Evolutionary conservation across 2,797 vertebrate species (phyloP), one percentile per base, ranked within the genome.

Genomic region (Mus caroli): DNA sequence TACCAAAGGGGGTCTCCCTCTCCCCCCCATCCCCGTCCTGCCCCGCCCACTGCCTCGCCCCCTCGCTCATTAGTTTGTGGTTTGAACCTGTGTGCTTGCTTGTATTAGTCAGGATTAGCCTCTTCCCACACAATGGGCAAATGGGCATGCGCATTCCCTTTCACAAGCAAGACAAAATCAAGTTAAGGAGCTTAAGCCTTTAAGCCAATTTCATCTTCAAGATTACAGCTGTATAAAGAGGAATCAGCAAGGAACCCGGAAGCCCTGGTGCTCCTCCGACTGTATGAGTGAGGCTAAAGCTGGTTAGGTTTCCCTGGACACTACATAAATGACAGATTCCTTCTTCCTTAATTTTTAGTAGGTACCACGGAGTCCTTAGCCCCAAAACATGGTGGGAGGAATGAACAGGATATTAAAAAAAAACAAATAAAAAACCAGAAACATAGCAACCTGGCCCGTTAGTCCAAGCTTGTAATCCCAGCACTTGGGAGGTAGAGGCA

Each of bases 131-230:
- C 79, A 79, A 82, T 73, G 10, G 52, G 91, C 20, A 62, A 79
- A 82, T 73, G 10, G 52, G 91, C 20, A 62, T 37, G 40, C n/a
- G 37, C 85, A 60, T 34, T 96, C 78, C 84, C 89, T 90, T 28
- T 73, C 77, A 46, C 56, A 86, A 71, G 9, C 2, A 88, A 93
- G 17, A 95, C 76, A 97, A 97, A 93, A 92, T 73, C 84, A 64
- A 86, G 37, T 64, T 92, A 87, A 20, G 0, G 0, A 20, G 3
- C 80, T 75, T 94, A 89, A 94, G 96, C 71, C 1, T 71, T 94
- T 91, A 97, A 98, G 96, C 94, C 97, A 96, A 94, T 96, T 97
- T 97, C 90, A 84, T 96, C 73, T 93, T 62, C 50, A n/a, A 93
- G 93, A 97, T 97, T 95, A 34, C 13, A 64, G 52, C 31, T 78